Evolutionary conservation across 2,888 invertebrate genomes (phyloP).

Genomic region (Dryobota labecula): DNA sequence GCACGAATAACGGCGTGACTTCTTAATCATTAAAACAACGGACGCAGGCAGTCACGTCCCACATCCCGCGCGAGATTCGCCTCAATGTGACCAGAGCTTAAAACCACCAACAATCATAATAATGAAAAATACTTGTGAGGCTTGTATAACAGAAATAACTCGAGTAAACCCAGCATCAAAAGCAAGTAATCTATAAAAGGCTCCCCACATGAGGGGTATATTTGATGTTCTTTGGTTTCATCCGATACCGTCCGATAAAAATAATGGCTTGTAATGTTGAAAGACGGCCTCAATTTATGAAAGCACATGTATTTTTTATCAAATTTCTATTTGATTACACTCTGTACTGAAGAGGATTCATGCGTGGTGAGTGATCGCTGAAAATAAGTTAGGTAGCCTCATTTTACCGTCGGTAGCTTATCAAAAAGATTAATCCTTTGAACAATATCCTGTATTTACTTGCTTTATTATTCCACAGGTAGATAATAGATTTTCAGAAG

Average conservation of each 20-base stretch:
- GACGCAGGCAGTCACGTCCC: too few relatives aligned
- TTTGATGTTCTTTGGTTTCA: constrained; percentile 53
- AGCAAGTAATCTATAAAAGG: constrained; percentile 27
- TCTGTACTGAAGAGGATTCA: constrained; percentile 6
- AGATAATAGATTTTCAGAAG: not conserved
- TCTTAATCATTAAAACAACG: not conserved
- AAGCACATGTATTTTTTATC: constrained; percentile 30
- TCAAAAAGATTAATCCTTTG: not conserved
- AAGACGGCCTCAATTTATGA: constrained; percentile 33
- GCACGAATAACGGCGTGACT: too few relatives aligned
- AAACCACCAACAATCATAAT: not conserved
- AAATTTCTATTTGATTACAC: constrained; percentile 40
- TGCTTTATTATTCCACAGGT: not conserved
- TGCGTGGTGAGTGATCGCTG: constrained; percentile 3
- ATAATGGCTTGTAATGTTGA: constrained; percentile 45
- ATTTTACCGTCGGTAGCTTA: not conserved
- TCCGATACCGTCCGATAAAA: constrained; percentile 52
- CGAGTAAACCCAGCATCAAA: constrained; percentile 20
- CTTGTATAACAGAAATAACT: constrained; percentile 4
- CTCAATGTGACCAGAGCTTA: not conserved
- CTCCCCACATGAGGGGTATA: constrained; percentile 10
- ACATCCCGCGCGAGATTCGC: not conserved
- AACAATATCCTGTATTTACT: not conserved
- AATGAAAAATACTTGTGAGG: not conserved
- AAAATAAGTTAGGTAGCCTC: not conserved